These are phyloP conservation scores for Eumacrocentrus americanus DNA, from an alignment of 2,888 invertebrate genomes.

Conservation along the genomic window DNA sequence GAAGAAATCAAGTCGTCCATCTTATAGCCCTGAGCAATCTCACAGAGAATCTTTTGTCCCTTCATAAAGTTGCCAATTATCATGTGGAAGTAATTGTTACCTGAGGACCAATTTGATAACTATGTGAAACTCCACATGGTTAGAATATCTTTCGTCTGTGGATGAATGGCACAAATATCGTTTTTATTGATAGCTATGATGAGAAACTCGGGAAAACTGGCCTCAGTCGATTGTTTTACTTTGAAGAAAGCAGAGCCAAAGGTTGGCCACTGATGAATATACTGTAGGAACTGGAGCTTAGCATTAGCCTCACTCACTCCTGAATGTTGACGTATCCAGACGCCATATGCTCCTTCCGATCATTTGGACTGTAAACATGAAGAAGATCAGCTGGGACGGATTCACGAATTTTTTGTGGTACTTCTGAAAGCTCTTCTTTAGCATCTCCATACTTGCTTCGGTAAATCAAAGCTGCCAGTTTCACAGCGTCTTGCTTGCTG, in stretches of 20 bases:
- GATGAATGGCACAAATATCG: constrained; percentile 90
- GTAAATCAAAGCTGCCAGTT: constrained; percentile 81
- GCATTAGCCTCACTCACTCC: constrained; percentile 74
- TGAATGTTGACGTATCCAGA: constrained; percentile 64
- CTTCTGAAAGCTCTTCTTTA: constrained; percentile 64
- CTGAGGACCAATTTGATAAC: constrained; percentile 94
- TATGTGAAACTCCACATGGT: constrained; percentile 86
- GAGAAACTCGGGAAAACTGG: no score
- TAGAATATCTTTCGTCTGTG: constrained; percentile 83
- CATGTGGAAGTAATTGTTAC: constrained; percentile 93
- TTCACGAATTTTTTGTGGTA: constrained; percentile 69
- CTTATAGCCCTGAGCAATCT: constrained; percentile 93
- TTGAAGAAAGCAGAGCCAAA: no score
- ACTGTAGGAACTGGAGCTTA: no score
- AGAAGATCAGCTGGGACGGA: constrained; percentile 81
- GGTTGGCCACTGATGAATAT: no score
- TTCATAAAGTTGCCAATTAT: constrained; percentile 94
- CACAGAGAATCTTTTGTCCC: constrained; percentile 86
- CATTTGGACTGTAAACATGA: constrained; percentile 72
- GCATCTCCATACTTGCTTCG: constrained; percentile 77
- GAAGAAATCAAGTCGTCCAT: constrained; percentile 96
- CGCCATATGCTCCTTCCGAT: constrained; percentile 82
- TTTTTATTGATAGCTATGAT: constrained; percentile 89
- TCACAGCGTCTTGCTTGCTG: constrained; percentile 77
- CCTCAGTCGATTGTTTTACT: no score